Conservation (phyloP, 2,797 vertebrate genomes). For the Pipistrellus pipistrellus region DNA sequence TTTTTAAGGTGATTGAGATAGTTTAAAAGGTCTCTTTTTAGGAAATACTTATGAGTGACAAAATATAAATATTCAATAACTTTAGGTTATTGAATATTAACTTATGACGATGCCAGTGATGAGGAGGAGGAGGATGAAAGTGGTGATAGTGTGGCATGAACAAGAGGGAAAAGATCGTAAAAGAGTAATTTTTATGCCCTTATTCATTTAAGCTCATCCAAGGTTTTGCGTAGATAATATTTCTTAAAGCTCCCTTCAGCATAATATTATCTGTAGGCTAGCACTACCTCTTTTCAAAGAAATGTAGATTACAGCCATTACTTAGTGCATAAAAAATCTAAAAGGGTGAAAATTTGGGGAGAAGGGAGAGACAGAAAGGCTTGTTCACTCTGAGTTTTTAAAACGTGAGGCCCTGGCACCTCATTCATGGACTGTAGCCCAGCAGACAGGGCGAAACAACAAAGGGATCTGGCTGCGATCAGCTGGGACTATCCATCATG, state of each 20-base stretch:
- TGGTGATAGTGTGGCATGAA: neutral
- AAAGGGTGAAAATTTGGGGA: neutral
- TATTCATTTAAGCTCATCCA: neutral
- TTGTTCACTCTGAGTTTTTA: constrained; percentile 23
- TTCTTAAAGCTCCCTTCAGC: constrained; percentile 27
- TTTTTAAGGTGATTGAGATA: neutral
- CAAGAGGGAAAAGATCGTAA: neutral
- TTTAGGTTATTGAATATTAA: neutral
- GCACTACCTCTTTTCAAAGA: constrained; percentile 63
- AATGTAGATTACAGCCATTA: constrained; percentile 42
- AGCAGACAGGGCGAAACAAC: constrained; percentile 43
- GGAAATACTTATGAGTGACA: constrained; percentile 34
- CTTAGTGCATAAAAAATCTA: constrained; percentile 10
- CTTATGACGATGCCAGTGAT: neutral
- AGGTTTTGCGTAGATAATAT: neutral
- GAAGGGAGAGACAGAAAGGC: neutral
- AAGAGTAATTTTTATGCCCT: neutral
- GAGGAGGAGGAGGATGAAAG: neutral
- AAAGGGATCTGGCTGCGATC: constrained; percentile 38
- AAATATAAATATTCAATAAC: neutral
- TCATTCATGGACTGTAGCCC: neutral
- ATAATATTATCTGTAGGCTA: constrained; percentile 7
- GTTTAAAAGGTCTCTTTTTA: constrained; percentile 12
- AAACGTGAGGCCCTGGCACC: neutral
- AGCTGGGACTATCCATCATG: constrained; percentile 51